Evolutionary conservation across 2,888 invertebrate genomes (phyloP).

Genomic region (Alentia gelatinosa): DNA sequence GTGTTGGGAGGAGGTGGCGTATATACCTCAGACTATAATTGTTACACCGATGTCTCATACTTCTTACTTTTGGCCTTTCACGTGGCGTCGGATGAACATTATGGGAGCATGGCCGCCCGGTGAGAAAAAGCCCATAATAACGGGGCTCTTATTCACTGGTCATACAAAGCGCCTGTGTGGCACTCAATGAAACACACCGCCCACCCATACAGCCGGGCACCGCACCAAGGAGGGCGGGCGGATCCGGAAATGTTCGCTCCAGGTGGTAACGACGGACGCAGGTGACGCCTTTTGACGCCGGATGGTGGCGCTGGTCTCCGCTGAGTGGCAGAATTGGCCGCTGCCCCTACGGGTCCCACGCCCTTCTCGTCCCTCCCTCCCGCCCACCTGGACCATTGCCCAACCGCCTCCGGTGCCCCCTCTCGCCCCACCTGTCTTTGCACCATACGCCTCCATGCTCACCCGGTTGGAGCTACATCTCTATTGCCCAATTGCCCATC

Average conservation of each 20-base stretch:
- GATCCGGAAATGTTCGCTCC: background rate
- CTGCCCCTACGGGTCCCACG: background rate
- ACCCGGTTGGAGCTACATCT: too few relatives aligned
- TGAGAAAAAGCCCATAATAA: background rate
- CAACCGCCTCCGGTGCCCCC: background rate
- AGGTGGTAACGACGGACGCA: slow-evolving; percentile 8
- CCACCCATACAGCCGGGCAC: background rate
- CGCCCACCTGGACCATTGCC: background rate
- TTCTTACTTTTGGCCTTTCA: too few relatives aligned
- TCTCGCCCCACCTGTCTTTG: background rate
- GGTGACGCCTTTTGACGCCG: background rate
- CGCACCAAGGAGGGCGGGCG: background rate
- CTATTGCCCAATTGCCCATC: too few relatives aligned
- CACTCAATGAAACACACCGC: background rate
- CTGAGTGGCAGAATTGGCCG: background rate
- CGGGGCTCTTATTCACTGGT: background rate
- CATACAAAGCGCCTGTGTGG: background rate
- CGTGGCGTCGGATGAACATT: too few relatives aligned
- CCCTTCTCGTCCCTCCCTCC: background rate
- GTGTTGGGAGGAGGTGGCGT: too few relatives aligned
- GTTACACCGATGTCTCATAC: too few relatives aligned
- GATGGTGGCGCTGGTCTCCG: background rate
- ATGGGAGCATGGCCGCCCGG: background rate
- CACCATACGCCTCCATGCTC: too few relatives aligned
- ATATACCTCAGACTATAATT: too few relatives aligned